Evolutionary conservation across 2,888 invertebrate genomes (phyloP), one percentile per base, ranked within the genome.

Genomic region (Pseudococcus jackbeardsleyi): DNA sequence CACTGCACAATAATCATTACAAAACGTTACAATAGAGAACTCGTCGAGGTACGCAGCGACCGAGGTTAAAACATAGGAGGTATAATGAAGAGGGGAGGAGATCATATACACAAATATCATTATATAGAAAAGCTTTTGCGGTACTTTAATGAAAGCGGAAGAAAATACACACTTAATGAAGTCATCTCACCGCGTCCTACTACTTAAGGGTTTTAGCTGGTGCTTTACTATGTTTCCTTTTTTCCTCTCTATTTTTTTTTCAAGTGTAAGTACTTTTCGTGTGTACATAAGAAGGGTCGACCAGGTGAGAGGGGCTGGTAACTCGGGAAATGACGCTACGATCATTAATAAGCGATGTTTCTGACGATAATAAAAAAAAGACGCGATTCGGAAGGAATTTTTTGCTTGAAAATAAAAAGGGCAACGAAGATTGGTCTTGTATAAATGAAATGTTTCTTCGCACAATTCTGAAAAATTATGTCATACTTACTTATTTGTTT

Each of bases 131-230:
- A 86, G 86, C 86, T 86, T 86, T 86, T 64, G 64, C 72, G 46
- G 64, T 26, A 82, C 68, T 86, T 39, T 72, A 86, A 86, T 72
- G 72, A 86, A 86, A 68, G 86, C 86, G 72, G 86, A 86, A 86
- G 86, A 86, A 86, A 86, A 86, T 86, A 86, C 68, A 42, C 72
- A 46, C 86, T 86, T 86, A 86, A 86, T 86, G 86, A 86, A 86
- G 86, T 86, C 86, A 86, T 86, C 86, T 86, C 86, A 17, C 68
- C 72, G 72, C 68, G 17, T 86, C 42, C 72, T 86, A 68, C 86
- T 68, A 64, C 86, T 86, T 86, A 48, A 86, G 59, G 68, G 86
- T 17, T 86, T 86, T 86, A 68, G 64, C 86, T 72, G 46, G 22
- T 72, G 22, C 68, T 82, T 82, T 46, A 72, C 72, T 33, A 72